Percentiles rank a stretch among this genome's conserved stretches.
phyloP scores from a whole-genome alignment of 2,888 invertebrate species.

The Carterocephalus palaemon region DNA sequence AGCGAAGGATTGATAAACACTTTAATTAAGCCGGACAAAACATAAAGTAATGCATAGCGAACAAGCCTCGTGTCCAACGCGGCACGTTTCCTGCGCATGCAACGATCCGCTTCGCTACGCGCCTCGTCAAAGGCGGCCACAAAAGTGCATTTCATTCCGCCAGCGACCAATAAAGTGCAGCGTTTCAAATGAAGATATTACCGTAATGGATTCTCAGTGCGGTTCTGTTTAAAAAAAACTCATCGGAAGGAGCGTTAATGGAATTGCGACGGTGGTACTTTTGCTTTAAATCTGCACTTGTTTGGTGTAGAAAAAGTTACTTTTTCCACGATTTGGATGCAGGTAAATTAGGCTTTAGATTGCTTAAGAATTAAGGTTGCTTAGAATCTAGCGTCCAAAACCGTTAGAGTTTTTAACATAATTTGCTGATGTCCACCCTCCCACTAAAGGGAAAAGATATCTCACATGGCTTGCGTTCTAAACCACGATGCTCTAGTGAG shows the following conservation, averaged over 20 bases:
- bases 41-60: neutral
- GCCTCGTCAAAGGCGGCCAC: slow-evolving; percentile 42
- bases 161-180: slow-evolving; percentile 49
- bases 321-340: too few species aligned
- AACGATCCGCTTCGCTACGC: slow-evolving; percentile 30
- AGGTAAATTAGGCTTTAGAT: too few species aligned
- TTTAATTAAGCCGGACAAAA: neutral
- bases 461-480: too few species aligned
- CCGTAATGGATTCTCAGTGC: slow-evolving; percentile 48
- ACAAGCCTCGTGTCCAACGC: neutral
- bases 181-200: slow-evolving; percentile 54
- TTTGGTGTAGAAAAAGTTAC: too few species aligned
- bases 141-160: slow-evolving; percentile 56
- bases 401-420: too few species aligned
- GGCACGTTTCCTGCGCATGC: slow-evolving; percentile 1
- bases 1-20: too few species aligned
- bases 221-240: slow-evolving; percentile 39
- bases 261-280: slow-evolving; percentile 24
- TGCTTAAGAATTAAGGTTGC: too few species aligned
- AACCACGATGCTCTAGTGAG: too few species aligned
- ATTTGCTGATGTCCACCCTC: too few species aligned
- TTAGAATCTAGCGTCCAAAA: too few species aligned
- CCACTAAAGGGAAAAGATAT: too few species aligned
- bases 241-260: slow-evolving; percentile 29
- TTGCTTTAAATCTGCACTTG: neutral